Base-by-base conservation (phyloP, 2,113 vertebrate species). In the Barnardius zonarius region DNA sequence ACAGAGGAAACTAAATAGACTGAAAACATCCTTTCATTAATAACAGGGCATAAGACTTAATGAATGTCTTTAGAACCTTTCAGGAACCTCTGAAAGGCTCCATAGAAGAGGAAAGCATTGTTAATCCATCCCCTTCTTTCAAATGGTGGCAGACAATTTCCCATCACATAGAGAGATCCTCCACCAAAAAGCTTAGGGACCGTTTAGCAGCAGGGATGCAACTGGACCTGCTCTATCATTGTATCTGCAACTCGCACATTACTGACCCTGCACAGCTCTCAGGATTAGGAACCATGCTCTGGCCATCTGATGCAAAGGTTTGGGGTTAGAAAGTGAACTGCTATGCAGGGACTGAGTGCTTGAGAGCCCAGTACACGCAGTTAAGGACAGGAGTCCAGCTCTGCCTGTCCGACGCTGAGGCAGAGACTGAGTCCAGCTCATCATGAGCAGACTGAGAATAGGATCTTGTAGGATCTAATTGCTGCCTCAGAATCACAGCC, bases 1-100 rank as follows among this genome's bases (percentile, higher is more conserved):
- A 28, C 25, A 68, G 86, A 88, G 83, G 63, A 83, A 92, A 68
- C 79, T 57, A 83, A 92, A 83, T 7, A 76, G 92, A 62, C 69
- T 93, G 93, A 83, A 91, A 95, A 81, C 86, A 86, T 91, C 91
- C 76, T 95, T 95, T 96, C 70, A 75, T 78, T 94, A 81, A 91
- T 89, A 90, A 85, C 1, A 3, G 49, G 55, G 46, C 55, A 5
- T 72, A 64, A 95, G 86, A 78, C 66, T 95, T 95, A 88, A 91
- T 95, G 92, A 86, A 85, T 22, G 67, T 76, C 80, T 79, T 54
- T 18, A 19, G 67, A 92, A 46, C 73, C 74, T 63, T 76, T 69
- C 5, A 14, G 51, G 69, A 95, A 54, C 75, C 55, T 87, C 79
- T 72, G 72, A 70, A 94, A 76, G 57, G 75, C 77, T 73, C 66